phyloP scores from a whole-genome alignment of 2,888 invertebrate species.

The Neoascia interrupta region DNA sequence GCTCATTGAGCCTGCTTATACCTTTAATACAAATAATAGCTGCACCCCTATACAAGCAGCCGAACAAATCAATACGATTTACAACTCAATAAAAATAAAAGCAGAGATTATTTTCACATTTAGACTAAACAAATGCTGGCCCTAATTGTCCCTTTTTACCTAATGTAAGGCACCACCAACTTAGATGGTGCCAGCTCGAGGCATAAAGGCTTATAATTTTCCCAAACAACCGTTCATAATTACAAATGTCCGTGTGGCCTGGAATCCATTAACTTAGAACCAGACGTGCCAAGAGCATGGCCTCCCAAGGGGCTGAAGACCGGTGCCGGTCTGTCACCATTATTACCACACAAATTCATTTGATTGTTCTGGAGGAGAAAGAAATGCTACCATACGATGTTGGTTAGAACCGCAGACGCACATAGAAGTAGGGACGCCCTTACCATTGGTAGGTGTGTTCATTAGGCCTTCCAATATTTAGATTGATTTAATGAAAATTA shows the following conservation, averaged over 20 bases:
- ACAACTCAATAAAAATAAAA: conserved; percentile 43
- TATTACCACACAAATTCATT: conserved; percentile 42
- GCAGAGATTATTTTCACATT: conserved; percentile 49
- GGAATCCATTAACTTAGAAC: conserved; percentile 48
- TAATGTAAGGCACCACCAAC: not conserved
- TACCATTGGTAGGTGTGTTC: conserved; percentile 17
- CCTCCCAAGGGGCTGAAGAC: conserved; percentile 8
- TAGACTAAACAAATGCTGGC: conserved; percentile 19
- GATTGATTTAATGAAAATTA: conserved; percentile 43
- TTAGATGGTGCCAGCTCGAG: not conserved
- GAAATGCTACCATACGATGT: not conserved
- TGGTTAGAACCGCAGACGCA: not conserved
- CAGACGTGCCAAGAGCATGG: not conserved
- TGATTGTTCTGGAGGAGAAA: conserved; percentile 34
- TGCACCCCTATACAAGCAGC: too few relatives aligned
- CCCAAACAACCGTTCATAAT: conserved; percentile 49
- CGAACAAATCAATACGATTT: conserved; percentile 47
- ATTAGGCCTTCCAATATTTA: conserved; percentile 34
- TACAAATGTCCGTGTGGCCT: conserved; percentile 46
- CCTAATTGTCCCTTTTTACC: conserved; percentile 20
- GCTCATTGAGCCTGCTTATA: too few relatives aligned
- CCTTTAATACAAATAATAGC: too few relatives aligned
- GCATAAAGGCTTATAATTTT: conserved; percentile 28
- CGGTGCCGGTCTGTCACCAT: conserved; percentile 26
- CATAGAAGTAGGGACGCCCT: conserved; percentile 19